Conservation (phyloP, 92 coral and sea anemone genomes). For the Diadumene lineata region DNA sequence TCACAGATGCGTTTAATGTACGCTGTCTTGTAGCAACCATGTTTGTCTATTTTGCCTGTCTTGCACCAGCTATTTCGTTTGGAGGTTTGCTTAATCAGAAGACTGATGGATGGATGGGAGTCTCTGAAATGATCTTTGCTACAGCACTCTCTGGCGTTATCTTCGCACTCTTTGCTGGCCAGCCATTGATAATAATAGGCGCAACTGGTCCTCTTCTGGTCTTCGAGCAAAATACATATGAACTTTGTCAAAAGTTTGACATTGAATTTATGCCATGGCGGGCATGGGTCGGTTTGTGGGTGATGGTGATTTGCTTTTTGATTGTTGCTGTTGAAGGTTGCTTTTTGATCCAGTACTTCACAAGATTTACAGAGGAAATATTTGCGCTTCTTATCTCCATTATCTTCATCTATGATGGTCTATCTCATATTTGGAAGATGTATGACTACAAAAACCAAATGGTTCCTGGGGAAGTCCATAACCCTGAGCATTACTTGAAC, state of each 20-base stretch:
- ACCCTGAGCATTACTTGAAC: conserved; percentile 44
- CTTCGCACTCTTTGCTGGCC: conserved; percentile 92
- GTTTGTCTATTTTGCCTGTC: conserved; percentile 92
- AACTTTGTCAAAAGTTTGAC: conserved; percentile 58
- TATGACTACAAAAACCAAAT: conserved; percentile 47
- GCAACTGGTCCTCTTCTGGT: conserved; percentile 93
- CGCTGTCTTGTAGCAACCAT: conserved; percentile 84
- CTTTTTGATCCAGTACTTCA: conserved; percentile 86
- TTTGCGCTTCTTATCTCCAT: conserved; percentile 92
- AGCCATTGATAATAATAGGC: conserved; percentile 91
- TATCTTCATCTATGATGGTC: conserved; percentile 85
- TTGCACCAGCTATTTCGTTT: conserved; percentile 94
- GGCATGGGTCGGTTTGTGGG: conserved; percentile 99
- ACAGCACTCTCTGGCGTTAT: conserved; percentile 85
- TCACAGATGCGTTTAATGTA: conserved; percentile 82
- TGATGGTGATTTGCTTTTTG: conserved; percentile 88
- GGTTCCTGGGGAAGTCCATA: conserved; percentile 9
- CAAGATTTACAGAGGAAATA: conserved; percentile 97
- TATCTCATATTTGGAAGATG: conserved; percentile 57
- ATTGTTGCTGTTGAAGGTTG: conserved; percentile 97
- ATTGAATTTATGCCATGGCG: conserved; percentile 94
- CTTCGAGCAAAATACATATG: conserved; percentile 85
- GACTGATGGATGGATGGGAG: conserved; percentile 96
- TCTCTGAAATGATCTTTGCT: conserved; percentile 89
- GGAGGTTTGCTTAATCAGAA: conserved; percentile 92